phyloP scores from a whole-genome alignment of 2,888 invertebrate genomes.

The Sipha maydis region DNA sequence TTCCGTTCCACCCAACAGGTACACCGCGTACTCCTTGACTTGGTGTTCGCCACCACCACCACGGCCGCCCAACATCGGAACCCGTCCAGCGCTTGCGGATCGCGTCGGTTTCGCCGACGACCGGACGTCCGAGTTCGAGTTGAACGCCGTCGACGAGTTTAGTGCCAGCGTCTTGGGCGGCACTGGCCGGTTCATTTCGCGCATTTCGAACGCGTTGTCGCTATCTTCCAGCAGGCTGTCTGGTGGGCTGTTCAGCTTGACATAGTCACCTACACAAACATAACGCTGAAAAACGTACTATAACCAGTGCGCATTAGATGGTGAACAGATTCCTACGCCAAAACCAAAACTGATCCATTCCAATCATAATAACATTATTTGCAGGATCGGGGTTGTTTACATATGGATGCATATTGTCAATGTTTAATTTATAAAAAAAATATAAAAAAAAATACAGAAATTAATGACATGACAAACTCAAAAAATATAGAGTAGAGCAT shows the following conservation, averaged over 20 bases:
- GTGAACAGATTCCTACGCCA: too few species aligned
- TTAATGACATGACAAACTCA: too few species aligned
- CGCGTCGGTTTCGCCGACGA: constrained; percentile 66
- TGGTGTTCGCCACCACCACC: constrained; percentile 69
- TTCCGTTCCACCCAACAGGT: constrained; percentile 82
- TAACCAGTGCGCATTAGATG: too few species aligned
- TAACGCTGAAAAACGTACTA: background rate
- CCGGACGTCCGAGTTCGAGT: constrained; percentile 47
- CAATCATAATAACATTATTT: too few species aligned
- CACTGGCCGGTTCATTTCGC: constrained; percentile 65
- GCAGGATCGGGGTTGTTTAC: too few species aligned
- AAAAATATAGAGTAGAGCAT: too few species aligned
- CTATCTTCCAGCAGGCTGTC: constrained; percentile 74
- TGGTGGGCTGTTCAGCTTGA: constrained; percentile 73
- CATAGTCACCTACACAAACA: constrained; percentile 66
- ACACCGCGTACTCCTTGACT: constrained; percentile 68
- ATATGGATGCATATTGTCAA: too few species aligned
- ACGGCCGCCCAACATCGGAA: constrained; percentile 67
- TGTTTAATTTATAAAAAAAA: too few species aligned
- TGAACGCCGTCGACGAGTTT: constrained; percentile 59
- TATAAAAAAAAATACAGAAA: too few species aligned
- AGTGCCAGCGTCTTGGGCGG: constrained; percentile 65
- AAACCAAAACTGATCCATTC: too few species aligned
- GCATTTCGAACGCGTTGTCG: constrained; percentile 66
- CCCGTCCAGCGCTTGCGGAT: constrained; percentile 73